These are phyloP conservation scores for Nematostella vectensis DNA, from an alignment of 92 coral and sea anemone species.

Conservation along the genomic window DNA sequence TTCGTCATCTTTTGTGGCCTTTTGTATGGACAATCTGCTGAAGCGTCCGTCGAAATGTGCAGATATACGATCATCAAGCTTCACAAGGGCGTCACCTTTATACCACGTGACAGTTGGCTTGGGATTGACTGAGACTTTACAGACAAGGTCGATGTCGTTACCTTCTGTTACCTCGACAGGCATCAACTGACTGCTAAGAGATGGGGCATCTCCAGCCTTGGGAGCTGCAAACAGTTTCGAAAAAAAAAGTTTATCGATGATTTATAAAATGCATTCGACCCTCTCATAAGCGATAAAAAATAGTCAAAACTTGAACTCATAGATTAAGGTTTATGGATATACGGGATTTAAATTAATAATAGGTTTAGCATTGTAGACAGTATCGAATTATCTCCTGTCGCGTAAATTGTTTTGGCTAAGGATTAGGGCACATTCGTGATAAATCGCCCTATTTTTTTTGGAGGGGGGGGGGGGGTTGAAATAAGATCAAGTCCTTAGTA, in stretches of 20 bases:
- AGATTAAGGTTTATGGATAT: too few species aligned
- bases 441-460: too few species aligned
- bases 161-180: slow-evolving; percentile 58
- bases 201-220: slow-evolving; percentile 44
- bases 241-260: neutral
- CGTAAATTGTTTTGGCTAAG: too few species aligned
- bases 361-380: too few species aligned
- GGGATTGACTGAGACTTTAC: slow-evolving; percentile 77
- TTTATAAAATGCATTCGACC: too few species aligned
- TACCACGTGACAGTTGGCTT: slow-evolving; percentile 76
- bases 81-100: slow-evolving; percentile 47
- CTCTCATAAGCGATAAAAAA: too few species aligned
- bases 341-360: too few species aligned
- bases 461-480: too few species aligned
- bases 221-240: slow-evolving; percentile 9
- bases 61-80: slow-evolving; percentile 35
- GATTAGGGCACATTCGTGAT: too few species aligned
- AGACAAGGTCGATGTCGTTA: slow-evolving; percentile 63
- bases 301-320: too few species aligned
- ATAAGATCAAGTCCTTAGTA: too few species aligned
- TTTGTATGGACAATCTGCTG: slow-evolving; percentile 52
- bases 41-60: slow-evolving; percentile 62
- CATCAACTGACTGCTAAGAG: slow-evolving; percentile 29
- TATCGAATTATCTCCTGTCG: too few species aligned
- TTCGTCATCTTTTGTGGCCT: slow-evolving; percentile 50